Percentiles rank a stretch among this genome's conserved stretches.
These are phyloP conservation scores for Hirtodrosophila confusa DNA, from an alignment of 2,888 invertebrate genomes.

Conservation along the genomic window DNA sequence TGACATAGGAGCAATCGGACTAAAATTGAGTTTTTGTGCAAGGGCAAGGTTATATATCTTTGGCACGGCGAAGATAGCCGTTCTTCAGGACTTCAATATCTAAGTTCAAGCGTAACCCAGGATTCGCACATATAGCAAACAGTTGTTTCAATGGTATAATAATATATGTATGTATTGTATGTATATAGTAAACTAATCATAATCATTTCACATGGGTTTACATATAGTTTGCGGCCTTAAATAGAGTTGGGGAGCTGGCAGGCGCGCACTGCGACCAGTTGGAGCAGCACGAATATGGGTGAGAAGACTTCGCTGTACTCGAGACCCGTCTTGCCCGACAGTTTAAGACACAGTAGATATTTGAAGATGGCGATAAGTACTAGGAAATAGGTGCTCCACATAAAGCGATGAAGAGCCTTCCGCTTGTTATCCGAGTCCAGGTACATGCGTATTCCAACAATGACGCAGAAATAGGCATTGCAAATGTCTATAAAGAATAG, in stretches of 20 bases:
- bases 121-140: too few species aligned
- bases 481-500: conserved; percentile 96
- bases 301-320: conserved; percentile 97
- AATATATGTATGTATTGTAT: conserved; percentile 38
- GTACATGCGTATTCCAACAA: conserved; percentile 96
- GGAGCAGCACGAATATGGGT: conserved; percentile 94
- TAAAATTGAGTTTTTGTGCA: too few species aligned
- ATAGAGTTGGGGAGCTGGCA: conserved; percentile 89
- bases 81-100: too few species aligned
- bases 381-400: conserved; percentile 93
- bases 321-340: conserved; percentile 91
- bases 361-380: conserved; percentile 95
- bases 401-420: conserved; percentile 90
- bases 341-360: conserved; percentile 93
- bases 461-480: conserved; percentile 97
- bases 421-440: conserved; percentile 90
- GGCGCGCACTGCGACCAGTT: conserved; percentile 95
- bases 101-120: too few species aligned
- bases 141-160: not conserved
- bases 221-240: conserved; percentile 34
- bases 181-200: conserved; percentile 30
- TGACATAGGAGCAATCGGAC: too few species aligned
- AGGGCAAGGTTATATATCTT: too few species aligned
- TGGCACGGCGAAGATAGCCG: too few species aligned
- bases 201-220: conserved; percentile 10